Evolutionary conservation across 2,113 vertebrate genomes (phyloP), one percentile per base, ranked within the genome.

Genomic region (Acrocephalus kingi): DNA sequence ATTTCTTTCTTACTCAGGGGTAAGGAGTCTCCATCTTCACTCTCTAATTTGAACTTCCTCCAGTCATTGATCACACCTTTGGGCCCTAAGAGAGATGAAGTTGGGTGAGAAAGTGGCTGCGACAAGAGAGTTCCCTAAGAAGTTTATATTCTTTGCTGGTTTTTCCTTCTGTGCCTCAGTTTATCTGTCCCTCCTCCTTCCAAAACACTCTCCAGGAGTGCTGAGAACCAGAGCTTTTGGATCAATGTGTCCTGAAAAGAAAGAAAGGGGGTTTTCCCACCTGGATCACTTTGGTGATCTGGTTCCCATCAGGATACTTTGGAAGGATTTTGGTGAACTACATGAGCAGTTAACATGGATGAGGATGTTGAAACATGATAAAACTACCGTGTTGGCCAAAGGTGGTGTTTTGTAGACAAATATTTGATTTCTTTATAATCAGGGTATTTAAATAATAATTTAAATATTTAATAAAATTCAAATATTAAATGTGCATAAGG

Each of bases 31-130:
- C 95, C 93, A 19, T 99, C 99, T 98, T 99, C 98, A 5, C 99
- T 99, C 95, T 99, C 99, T 97, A 99, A 83, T 86, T 99, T 99
- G 96, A 99, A 99, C 95, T 98, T 99, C 91, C 99, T 99, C 99
- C 99, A 99, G 97, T 99, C 99, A 94, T 99, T 98, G 96, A 99
- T 99, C 80, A 99, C 99, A 22, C 99, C 99, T 97, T 99, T 99
- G 86, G 99, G 99, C 72, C 99, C 99, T 99, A 74, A 24, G 87
- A 95, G 76, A 89, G 73, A 89, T 45, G 15, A 30, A 67, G 18
- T 2, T 71, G 51, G 41, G 10, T 94, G 68, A 95, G 59, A 89
- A 84, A 66, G 45, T 54, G 49, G 5, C 66, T 87, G 59, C 72
- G 61, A 46, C 23, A n/a, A 43, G 23, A 52, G 33, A 39, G 2